Percentiles rank a stretch among this genome's conserved stretches.
phyloP scores from a whole-genome alignment of 1,140 invertebrate genomes.

The Holcopasites calliopsidis region DNA sequence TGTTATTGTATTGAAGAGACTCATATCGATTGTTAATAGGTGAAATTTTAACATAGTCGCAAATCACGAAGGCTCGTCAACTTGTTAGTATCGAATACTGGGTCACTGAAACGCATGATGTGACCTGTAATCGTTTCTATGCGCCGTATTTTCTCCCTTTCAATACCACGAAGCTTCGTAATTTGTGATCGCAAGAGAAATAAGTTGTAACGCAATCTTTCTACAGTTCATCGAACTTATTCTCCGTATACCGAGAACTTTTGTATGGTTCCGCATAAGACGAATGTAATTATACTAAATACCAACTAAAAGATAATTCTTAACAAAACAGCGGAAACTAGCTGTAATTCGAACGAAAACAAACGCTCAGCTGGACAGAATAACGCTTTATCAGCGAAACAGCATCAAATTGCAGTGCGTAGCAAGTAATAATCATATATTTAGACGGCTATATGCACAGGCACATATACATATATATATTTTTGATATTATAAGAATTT shows the following conservation, averaged over 20 bases:
- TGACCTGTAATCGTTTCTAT: not conserved
- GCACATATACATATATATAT: slow-evolving; percentile 29
- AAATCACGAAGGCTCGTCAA: slow-evolving; percentile 19
- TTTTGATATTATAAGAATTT: slow-evolving; percentile 40
- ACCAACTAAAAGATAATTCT: not conserved
- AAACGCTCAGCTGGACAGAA: not conserved
- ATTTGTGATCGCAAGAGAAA: not conserved
- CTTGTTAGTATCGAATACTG: slow-evolving; percentile 17
- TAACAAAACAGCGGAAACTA: not conserved
- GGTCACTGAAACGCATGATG: not conserved
- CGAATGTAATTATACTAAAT: not conserved
- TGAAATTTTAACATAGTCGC: slow-evolving; percentile 28
- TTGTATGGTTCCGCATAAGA: not conserved
- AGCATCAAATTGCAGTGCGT: not conserved
- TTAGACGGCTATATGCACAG: slow-evolving; percentile 9
- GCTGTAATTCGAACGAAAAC: not conserved
- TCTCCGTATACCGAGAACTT: not conserved
- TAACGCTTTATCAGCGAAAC: not conserved
- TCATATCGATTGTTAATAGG: slow-evolving; percentile 38
- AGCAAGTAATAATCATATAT: not conserved
- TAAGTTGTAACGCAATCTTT: slow-evolving; percentile 2
- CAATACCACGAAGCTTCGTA: not conserved
- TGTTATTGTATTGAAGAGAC: not conserved
- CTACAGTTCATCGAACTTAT: not conserved
- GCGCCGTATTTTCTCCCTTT: not conserved